These are phyloP conservation scores for Leptobrachium ailaonicum DNA, from an alignment of 2,113 vertebrate species.

Conservation along the genomic window DNA sequence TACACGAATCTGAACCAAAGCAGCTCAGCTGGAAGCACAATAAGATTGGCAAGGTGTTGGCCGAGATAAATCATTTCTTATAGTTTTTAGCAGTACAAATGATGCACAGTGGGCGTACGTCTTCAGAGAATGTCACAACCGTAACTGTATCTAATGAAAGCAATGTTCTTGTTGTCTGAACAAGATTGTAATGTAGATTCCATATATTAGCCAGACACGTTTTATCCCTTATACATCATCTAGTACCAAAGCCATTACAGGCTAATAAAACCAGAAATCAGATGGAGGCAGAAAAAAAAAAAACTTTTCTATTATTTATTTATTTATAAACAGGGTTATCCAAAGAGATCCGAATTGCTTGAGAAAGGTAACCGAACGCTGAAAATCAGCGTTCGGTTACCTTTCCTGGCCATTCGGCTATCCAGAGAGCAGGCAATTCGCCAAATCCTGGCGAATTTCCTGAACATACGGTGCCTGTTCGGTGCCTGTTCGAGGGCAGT, in stretches of 20 bases:
- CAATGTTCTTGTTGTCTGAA: slow-evolving; percentile 37
- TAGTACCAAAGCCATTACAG: neutral
- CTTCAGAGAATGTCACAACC: slow-evolving; percentile 19
- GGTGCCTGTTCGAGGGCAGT: too few relatives aligned
- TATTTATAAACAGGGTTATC: neutral
- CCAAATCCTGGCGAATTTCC: too few relatives aligned
- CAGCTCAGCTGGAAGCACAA: neutral
- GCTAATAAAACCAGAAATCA: slow-evolving; percentile 6
- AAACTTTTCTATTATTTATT: neutral
- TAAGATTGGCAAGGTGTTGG: neutral
- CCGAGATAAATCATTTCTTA: slow-evolving; percentile 15
- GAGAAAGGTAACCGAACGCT: too few relatives aligned
- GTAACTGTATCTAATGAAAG: neutral
- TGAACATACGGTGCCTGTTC: too few relatives aligned
- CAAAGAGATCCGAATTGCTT: too few relatives aligned
- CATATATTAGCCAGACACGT: slow-evolving; percentile 3
- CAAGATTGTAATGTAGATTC: slow-evolving; percentile 14
- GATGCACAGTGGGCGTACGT: neutral
- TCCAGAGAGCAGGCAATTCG: too few relatives aligned
- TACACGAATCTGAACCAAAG: neutral
- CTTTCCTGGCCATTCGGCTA: too few relatives aligned
- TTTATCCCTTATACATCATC: slow-evolving; percentile 11
- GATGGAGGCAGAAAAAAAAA: neutral
- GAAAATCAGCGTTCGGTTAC: too few relatives aligned
- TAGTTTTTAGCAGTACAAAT: neutral